Base-by-base conservation (phyloP, 2,797 vertebrate genomes). In the Cichlasoma orientale region DNA sequence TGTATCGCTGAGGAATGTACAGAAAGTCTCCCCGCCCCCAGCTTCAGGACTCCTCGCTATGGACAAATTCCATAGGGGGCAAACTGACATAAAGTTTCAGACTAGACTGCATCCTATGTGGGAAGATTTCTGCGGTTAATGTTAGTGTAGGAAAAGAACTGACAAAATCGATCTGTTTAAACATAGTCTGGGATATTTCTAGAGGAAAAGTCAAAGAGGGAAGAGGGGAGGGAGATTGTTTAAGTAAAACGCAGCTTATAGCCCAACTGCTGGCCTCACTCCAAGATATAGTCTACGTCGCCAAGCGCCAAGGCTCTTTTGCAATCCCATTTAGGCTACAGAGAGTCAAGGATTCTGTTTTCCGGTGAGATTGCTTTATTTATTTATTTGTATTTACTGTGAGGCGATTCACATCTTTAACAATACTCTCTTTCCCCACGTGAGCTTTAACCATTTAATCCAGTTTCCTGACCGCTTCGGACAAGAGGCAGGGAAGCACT, bases 1-100 rank as follows among this genome's bases (percentile, higher is more conserved):
- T 93, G 91, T 93, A 92, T 92, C 91, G 87, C 86, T 75, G 90
- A 88, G 93, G 93, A 94, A 95, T 94, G 93, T 92, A 93, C 93
- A 94, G 86, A 93, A 93, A 91, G 81, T 85, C 81, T 90, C 90
- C 91, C 90, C 94, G 85, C 92, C 93, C 92, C 87, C 90, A 86
- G 86, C 77, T 54, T 41, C 79, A 81, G 61, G 78, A 57, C 83
- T 87, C 86, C 80, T 84, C 77, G 77, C 83, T 78, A 88, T 92
- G 90, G 88, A 86, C 85, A 82, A 79, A 90, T 93, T 94, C 94
- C 92, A 94, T 94, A 94, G 90, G 94, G 82, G 89, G 82, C 66
- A 79, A 88, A 91, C 86, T 88, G 90, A 90, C 88, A 82, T 92
- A 88, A 93, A 93, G 91, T 92, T 92, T 89, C 82, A 91, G 90